Evolutionary conservation across 2,797 vertebrate genomes (phyloP), one percentile per base, ranked within the genome.

Genomic region (Hydrolagus colliei): DNA sequence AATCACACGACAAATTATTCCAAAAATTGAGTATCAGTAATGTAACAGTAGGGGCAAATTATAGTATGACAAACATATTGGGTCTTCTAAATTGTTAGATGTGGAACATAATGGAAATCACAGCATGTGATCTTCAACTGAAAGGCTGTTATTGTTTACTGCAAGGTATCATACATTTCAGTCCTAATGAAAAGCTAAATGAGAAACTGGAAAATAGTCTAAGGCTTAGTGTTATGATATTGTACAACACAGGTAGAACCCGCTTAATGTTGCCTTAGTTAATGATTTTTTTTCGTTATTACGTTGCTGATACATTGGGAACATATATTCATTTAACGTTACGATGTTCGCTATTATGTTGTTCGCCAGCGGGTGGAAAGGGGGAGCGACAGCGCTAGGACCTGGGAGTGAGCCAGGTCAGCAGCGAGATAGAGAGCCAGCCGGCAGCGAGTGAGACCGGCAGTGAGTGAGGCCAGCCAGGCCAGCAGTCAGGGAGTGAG

Each of bases 1-100:
- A 77, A n/a, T 77, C n/a, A 77, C 20, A 61, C 52, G 18, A 52
- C 41, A 52, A 52, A 52, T 52, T 52, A 52, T 11, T 0, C 9
- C 9, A 77, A 61, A 77, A n/a, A 61, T n/a, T 75, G 11, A 16
- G 16, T 61, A 77, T 77, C 75, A 77, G 52, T 4, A 9, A 11
- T 77, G 4, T 77, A 61, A 61, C 75, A 61, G 75, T 61, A 61
- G 75, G 75, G 61, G 61, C 41, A 61, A 77, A 77, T 77, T 77
- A 61, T 77, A 52, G n/a, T n/a, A 77, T 61, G 61, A 61, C 75
- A 5, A 77, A 59, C 75, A 77, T 20, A 77, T 77, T 61, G 61
- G 61, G 41, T 77, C 1, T 77, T 52, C 41, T 61, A 61, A 77
- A 77, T 77, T 9, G 41, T 41, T 77, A 77, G 41, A 59, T 76